Evolutionary conservation across 2,113 vertebrate species (phyloP), one percentile per base, ranked within the genome.

Genomic region (Morone saxatilis): DNA sequence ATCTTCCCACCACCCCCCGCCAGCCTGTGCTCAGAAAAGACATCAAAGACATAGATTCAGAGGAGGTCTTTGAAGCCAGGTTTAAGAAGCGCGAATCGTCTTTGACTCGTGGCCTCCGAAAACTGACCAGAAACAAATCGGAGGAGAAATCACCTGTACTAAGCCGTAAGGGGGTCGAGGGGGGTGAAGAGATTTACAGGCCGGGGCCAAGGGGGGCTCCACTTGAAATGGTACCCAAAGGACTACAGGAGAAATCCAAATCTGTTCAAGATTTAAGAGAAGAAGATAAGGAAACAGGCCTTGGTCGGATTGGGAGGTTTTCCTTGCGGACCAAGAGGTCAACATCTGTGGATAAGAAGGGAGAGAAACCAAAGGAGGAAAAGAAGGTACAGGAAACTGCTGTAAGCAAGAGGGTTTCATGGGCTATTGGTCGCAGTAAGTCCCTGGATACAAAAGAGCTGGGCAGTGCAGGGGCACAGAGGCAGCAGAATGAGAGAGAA

Each of bases 11-110:
- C 59, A 8, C 59, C 13, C 66, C 88, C 6, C 86, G 53, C 9
- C 91, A 86, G n/a, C 92, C 93, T 1, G 70, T 80, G 57, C 91
- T 94, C 62, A 77, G 94, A 69, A 88, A 88, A 16, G 94, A 95
- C 76, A 98, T 99, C 59, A 95, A 97, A 82, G 96, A 99, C 94
- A 96, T 99, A 0, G 97, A 97, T 79, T 99, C 98, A 0, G 96
- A 99, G 89, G 98, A 98, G 25, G 93, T 99, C 38, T 99, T 99
- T 4, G 97, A 99, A 86, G 96, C 98, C n/a, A 97, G 97, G 82
- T 99, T 99, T 91, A 99, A 98, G 89, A 96, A 97, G 71, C 95
- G 96, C 0, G 96, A 98, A 83, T 98, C 97, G 0, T 97, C 97
- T 1, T 92, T 99, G 78, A 96, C 96, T 4, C 95, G 96, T 0